Evolutionary conservation across 2,888 invertebrate species (phyloP).

Genomic region (Dastarcus helophoroides): DNA sequence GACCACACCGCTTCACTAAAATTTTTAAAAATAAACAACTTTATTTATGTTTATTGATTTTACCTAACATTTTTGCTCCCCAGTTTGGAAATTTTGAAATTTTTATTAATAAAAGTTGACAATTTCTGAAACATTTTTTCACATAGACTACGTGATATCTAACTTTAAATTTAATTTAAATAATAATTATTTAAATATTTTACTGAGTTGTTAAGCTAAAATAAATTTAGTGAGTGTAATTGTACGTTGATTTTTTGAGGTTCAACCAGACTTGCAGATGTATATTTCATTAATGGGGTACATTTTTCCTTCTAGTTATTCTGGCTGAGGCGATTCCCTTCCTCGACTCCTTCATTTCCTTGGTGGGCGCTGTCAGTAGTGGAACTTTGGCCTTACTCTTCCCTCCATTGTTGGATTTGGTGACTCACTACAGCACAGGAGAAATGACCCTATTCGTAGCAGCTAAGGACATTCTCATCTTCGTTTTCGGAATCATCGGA

Average conservation of each 20-base stretch:
- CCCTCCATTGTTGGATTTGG: constrained; percentile 77
- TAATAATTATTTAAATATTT: no score
- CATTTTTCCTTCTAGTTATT: constrained; percentile 50
- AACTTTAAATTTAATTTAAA: no score
- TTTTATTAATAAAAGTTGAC: no score
- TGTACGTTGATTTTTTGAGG: constrained; percentile 2
- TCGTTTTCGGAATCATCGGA: constrained; percentile 57
- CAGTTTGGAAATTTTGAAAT: no score
- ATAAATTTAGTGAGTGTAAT: constrained; percentile 3
- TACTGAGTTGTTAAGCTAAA: not conserved
- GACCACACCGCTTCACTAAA: no score
- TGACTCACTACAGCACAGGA: constrained; percentile 51
- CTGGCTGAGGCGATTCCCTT: constrained; percentile 80
- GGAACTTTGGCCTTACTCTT: constrained; percentile 78
- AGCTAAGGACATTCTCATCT: constrained; percentile 51
- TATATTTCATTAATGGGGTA: constrained; percentile 5
- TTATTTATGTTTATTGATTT: no score
- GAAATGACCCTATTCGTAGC: constrained; percentile 37
- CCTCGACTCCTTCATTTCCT: constrained; percentile 75
- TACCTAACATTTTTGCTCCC: no score
- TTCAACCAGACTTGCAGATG: no score
- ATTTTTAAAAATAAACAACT: no score
- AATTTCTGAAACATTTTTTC: no score
- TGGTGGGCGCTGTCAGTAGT: constrained; percentile 85
- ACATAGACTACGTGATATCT: no score